Evolutionary conservation across 2,113 vertebrate species (phyloP).

Genomic region (Passer domesticus): DNA sequence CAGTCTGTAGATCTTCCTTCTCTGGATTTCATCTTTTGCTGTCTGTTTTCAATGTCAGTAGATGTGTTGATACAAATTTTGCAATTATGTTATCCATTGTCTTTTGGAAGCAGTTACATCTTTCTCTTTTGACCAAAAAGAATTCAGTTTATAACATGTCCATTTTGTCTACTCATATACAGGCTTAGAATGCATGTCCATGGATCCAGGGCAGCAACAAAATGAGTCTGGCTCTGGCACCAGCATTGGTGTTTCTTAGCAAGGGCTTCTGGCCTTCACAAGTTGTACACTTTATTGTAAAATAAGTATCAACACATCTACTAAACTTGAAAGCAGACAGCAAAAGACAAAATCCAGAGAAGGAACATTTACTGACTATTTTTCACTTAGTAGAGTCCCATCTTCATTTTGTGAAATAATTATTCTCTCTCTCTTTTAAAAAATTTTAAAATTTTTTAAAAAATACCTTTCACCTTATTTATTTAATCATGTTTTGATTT

Average conservation of each 20-base stretch:
- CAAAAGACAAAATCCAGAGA: neutral
- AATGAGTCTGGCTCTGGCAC: neutral
- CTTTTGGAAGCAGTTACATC: neutral
- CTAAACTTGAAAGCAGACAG: neutral
- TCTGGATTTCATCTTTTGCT: neutral
- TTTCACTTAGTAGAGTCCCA: neutral
- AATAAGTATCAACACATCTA: neutral
- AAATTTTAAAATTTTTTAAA: neutral
- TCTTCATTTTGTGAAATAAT: neutral
- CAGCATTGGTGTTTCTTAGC: neutral
- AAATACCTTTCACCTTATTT: neutral
- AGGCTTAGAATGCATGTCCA: neutral
- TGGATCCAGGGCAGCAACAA: neutral
- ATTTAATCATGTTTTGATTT: neutral
- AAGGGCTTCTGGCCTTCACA: neutral
- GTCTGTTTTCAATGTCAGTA: neutral
- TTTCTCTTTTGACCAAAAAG: neutral
- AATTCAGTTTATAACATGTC: neutral
- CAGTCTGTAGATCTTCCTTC: neutral
- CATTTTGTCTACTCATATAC: neutral
- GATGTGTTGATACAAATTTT: neutral
- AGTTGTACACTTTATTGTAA: neutral
- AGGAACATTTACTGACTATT: neutral
- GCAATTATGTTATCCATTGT: neutral
- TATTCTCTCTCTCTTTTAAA: neutral